Evolutionary conservation across 2,888 invertebrate genomes (phyloP), one percentile per base, ranked within the genome.

Genomic region (Drosophila siamana): DNA sequence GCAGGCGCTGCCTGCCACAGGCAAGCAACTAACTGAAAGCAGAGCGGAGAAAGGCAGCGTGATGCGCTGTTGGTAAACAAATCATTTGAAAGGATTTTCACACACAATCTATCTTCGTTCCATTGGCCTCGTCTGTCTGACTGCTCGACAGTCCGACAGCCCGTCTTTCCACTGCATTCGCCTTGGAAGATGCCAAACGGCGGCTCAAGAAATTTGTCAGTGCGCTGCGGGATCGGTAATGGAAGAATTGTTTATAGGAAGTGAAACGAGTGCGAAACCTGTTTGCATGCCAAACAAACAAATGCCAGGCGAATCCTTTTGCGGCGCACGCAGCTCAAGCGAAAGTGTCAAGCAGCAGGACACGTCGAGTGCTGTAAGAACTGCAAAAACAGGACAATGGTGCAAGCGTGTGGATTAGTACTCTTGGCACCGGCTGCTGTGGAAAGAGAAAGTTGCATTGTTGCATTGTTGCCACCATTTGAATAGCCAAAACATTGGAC

Each of bases 41-140:
- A 36, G 62, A 55, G 50, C 24, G 67, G 59, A 69, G 69, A 69
- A 71, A 67, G 80, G 76, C 63, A 33, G 16, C 59, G 73, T 74
- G 64, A 50, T 69, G 71, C 61, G 78, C 33, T 85, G 74, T 86
- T 86, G 86, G 83, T 86, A 86, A 86, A 86, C 86, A 86, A 86
- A 88, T 85, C 84, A 85, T 88, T 87, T 87, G 73, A 87, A 86
- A 86, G 88, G 86, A 87, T 87, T 86, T 86, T 86, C 88, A 86
- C 86, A 86, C 88, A 88, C 88, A 87, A 86, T 87, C 86, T 75
- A 86, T 86, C 86, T 86, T 86, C 85, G 87, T 76, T 80, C 55
- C 54, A 13, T 55, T 54, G 71, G 71, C 70, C 67, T 52, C 55
- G 33, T 24, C 70, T 72, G 71, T 68, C 78, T 72, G 71, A 41